A percentile compares a stretch with the other conserved stretches of the same genome.
These are phyloP conservation scores for Ypsolopha scabrella DNA, from an alignment of 2,888 invertebrate species.

Conservation along the genomic window DNA sequence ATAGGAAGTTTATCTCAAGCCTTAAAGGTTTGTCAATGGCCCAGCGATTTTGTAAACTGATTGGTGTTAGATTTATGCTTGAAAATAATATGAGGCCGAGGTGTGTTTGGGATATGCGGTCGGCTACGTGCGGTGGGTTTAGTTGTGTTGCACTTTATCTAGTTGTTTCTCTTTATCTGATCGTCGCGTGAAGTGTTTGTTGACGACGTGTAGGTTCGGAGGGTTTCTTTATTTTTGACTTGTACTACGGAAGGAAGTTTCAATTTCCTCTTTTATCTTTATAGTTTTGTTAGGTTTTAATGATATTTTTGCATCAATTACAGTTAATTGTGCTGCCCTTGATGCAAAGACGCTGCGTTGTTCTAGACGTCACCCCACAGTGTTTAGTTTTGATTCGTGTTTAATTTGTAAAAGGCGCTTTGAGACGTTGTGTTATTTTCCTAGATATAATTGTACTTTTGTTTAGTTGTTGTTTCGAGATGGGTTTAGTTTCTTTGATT, in stretches of 20 bases:
- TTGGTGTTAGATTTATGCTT: slow-evolving; percentile 50
- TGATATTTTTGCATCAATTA: neutral
- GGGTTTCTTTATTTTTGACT: slow-evolving; percentile 10
- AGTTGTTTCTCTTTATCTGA: neutral
- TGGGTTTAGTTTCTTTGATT: slow-evolving; percentile 28
- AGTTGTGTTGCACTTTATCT: slow-evolving; percentile 24
- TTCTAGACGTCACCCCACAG: slow-evolving; percentile 11
- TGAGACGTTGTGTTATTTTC: slow-evolving; percentile 24
- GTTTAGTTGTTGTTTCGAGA: slow-evolving; percentile 33
- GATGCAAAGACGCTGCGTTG: neutral
- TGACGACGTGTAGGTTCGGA: slow-evolving; percentile 5
- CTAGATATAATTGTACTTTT: slow-evolving; percentile 32
- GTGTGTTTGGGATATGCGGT: slow-evolving; percentile 64
- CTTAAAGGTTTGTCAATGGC: slow-evolving; percentile 30
- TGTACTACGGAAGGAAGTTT: slow-evolving; percentile 12
- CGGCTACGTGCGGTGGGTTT: slow-evolving; percentile 34
- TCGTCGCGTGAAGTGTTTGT: neutral
- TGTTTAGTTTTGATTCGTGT: slow-evolving; percentile 15
- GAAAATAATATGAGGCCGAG: slow-evolving; percentile 25
- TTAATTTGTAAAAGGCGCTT: slow-evolving; percentile 12
- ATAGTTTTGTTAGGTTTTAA: slow-evolving; percentile 3
- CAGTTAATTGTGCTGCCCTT: neutral
- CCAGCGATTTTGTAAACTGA: slow-evolving; percentile 30
- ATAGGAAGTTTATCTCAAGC: neutral
- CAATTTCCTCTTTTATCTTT: slow-evolving; percentile 7